phyloP scores from a whole-genome alignment of 2,113 vertebrate species.

The Thermophis baileyi region DNA sequence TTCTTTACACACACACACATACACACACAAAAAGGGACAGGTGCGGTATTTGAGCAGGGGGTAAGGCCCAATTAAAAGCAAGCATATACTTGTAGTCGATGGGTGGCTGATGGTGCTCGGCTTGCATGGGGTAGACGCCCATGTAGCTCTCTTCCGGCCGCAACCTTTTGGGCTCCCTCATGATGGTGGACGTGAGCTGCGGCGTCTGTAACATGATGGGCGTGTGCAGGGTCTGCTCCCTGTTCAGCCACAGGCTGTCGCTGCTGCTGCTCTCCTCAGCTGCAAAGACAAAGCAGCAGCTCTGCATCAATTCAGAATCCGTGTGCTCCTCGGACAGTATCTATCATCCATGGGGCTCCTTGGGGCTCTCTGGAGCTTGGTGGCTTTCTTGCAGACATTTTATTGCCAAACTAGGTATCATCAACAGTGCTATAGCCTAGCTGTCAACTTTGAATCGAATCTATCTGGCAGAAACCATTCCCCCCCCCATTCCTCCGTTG shows the following conservation, averaged over 20 bases:
- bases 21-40: constrained; percentile 70
- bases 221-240: constrained; percentile 89
- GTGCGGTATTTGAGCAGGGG: constrained; percentile 56
- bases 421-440: background rate
- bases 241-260: constrained; percentile 87
- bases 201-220: constrained; percentile 95
- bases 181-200: constrained; percentile 93
- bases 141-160: constrained; percentile 91
- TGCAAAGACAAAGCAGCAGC: constrained; percentile 37
- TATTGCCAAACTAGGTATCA: background rate
- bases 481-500: too few species aligned
- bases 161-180: constrained; percentile 92
- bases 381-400: background rate
- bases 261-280: constrained; percentile 95
- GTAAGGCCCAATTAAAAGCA: constrained; percentile 42
- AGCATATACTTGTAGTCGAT: constrained; percentile 95
- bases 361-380: background rate
- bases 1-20: too few species aligned
- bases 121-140: constrained; percentile 90
- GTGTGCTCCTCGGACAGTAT: background rate
- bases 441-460: too few species aligned
- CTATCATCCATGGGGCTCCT: background rate
- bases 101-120: constrained; percentile 89
- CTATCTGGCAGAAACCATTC: too few species aligned
- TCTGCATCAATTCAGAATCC: background rate